These are phyloP conservation scores for Drosophila tsacasi DNA, from an alignment of 1,140 invertebrate species.

Conservation along the genomic window DNA sequence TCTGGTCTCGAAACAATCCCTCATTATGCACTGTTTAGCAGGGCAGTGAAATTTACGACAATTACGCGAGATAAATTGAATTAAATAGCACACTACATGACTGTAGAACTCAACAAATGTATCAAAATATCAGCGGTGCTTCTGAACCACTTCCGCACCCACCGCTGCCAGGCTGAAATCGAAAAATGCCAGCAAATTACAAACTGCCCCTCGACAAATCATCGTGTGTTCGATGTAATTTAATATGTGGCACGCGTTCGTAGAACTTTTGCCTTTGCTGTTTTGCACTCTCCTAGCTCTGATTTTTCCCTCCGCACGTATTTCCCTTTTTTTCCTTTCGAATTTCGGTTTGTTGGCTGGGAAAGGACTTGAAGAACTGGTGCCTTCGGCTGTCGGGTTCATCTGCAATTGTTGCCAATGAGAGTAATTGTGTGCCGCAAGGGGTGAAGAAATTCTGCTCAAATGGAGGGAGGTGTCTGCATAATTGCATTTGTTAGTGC, in stretches of 20 bases:
- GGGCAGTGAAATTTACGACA: conserved; percentile 65
- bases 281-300: conserved; percentile 15
- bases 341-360: conserved; percentile 40
- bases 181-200: conserved; percentile 79
- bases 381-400: conserved; percentile 39
- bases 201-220: conserved; percentile 63
- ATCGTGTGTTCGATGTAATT: conserved; percentile 79
- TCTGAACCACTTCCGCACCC: conserved; percentile 14
- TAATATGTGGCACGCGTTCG: conserved; percentile 81
- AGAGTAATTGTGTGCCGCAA: conserved; percentile 73
- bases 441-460: conserved; percentile 17
- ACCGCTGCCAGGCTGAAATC: conserved; percentile 59
- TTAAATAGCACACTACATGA: conserved; percentile 58
- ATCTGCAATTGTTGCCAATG: conserved; percentile 78
- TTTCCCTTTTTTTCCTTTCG: conserved; percentile 21
- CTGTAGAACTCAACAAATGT: conserved; percentile 60
- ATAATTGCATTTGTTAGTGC: conserved; percentile 83
- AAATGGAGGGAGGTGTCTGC: conserved; percentile 30
- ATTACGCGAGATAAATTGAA: conserved; percentile 71
- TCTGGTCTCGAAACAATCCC: conserved; percentile 4
- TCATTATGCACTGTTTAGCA: conserved; percentile 10
- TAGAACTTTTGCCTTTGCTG: conserved; percentile 55
- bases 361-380: conserved; percentile 56
- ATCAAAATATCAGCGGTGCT: conserved; percentile 69
- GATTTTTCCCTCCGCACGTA: conserved; percentile 14